A percentile compares a stretch with the other conserved stretches of the same genome.
Conservation (phyloP, 2,797 vertebrate species). For the Synaphobranchus kaupii region DNA sequence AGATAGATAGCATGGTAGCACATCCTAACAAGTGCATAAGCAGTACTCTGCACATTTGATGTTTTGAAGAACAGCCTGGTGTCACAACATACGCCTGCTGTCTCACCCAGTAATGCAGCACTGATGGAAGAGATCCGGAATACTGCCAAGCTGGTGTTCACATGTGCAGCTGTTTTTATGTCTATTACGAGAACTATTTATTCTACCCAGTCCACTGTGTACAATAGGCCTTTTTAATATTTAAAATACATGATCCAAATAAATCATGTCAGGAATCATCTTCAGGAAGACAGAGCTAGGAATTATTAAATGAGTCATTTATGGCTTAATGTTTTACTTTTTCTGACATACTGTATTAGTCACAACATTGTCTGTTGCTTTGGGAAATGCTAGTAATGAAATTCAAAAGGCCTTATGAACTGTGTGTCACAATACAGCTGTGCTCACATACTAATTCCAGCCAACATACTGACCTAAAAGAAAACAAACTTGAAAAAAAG, state of each 20-base stretch:
- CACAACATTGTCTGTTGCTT: not conserved
- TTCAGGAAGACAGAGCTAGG: not conserved
- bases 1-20: not conserved
- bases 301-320: not conserved
- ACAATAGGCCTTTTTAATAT: slow-evolving; percentile 8
- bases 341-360: not conserved
- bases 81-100: not conserved
- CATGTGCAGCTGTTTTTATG: not conserved
- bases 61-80: not conserved
- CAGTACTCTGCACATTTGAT: not conserved
- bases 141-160: not conserved
- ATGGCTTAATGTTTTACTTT: not conserved
- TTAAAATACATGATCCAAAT: not conserved
- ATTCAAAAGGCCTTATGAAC: not conserved
- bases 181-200: slow-evolving; percentile 9
- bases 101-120: not conserved
- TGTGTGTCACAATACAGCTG: not conserved
- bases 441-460: not conserved
- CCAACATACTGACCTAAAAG: too few relatives aligned
- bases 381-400: not conserved
- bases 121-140: not conserved
- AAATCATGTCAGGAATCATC: not conserved
- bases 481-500: not conserved
- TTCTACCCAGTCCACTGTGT: slow-evolving; percentile 1
- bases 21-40: not conserved